Evolutionary conservation across 2,797 vertebrate species (phyloP), one percentile per base, ranked within the genome.

Genomic region (Enteromius argenteus): DNA sequence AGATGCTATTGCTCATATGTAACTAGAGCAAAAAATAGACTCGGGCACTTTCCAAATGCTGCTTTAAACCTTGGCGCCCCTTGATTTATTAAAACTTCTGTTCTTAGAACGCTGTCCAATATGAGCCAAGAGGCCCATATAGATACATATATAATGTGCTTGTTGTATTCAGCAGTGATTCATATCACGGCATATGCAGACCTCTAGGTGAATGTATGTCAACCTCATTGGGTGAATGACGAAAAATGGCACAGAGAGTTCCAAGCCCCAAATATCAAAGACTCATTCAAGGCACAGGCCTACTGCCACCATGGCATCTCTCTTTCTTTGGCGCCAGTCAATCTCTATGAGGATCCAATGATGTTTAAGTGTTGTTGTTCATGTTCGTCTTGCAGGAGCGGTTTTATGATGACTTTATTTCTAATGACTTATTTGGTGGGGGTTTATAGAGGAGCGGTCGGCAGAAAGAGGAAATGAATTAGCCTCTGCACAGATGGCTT

Each of bases 401-500:
- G 82, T 89, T 91, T 90, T 86, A 77, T 79, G 84, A 82, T 87
- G 84, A 91, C 86, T 86, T 92, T 90, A 86, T 88, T 92, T 92
- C 88, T 89, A 92, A 86, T 87, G 85, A 89, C 86, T 85, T 91
- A 77, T 90, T 93, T 89, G 35, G 89, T 88, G 91, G 91, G 86
- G 89, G 90, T 94, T 94, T 94, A 92, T 90, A 92, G 89, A 91
- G 87, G 75, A 92, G 90, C 14, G 11, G 90, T 90, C 60, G 46
- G 68, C 71, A 84, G 73, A 75, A 85, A 88, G 77, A 93, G 93
- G 93, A 94, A 94, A 95, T 93, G 90, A 93, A 93, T 92, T 90
- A 92, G 86, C 87, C 92, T 86, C 81, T 87, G 82, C 89, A 91
- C 92, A 95, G 90, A 91, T 95, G 90, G 89, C 83, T 83, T 93